Percentiles rank a stretch among this genome's conserved stretches.
Conservation (phyloP, 2,113 vertebrate genomes). For the Typhlomys cinereus region DNA sequence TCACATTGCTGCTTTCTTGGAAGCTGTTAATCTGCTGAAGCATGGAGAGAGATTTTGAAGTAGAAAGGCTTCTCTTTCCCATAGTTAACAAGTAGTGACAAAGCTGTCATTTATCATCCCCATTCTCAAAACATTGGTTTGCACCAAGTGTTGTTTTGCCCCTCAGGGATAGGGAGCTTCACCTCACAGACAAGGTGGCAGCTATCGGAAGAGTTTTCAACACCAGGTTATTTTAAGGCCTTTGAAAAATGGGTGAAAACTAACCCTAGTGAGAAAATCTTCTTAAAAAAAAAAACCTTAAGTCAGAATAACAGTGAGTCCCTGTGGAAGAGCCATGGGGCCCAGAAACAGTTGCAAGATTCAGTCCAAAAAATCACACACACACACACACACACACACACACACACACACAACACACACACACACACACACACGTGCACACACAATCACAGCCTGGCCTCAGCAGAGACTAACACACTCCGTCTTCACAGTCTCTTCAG, state of each 20-base stretch:
- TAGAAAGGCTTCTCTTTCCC: background rate
- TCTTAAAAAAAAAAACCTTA: conserved; percentile 30
- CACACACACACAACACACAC: too few relatives aligned
- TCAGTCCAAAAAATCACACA: background rate
- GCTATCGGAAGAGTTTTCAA: conserved; percentile 51
- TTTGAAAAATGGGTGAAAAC: conserved; percentile 62
- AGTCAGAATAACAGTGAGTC: background rate
- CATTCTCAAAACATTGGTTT: background rate
- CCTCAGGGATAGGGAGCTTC: background rate
- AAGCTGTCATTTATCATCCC: background rate
- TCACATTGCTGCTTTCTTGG: background rate
- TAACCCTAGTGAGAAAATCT: conserved; percentile 8
- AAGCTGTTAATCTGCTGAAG: background rate
- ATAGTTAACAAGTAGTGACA: accelerated
- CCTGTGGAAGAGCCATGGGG: background rate
- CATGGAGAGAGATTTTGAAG: background rate
- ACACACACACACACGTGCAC: too few relatives aligned
- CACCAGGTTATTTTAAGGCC: conserved; percentile 66
- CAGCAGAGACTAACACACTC: background rate
- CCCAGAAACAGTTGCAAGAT: background rate
- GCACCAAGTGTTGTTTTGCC: background rate
- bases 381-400: too few relatives aligned
- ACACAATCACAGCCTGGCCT: background rate
- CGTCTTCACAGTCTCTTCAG: background rate
- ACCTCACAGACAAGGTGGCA: conserved; percentile 28